Percentiles rank a stretch among this genome's conserved stretches.
These are phyloP conservation scores for Ifrita kowaldi DNA, from an alignment of 2,113 vertebrate genomes.

Conservation along the genomic window DNA sequence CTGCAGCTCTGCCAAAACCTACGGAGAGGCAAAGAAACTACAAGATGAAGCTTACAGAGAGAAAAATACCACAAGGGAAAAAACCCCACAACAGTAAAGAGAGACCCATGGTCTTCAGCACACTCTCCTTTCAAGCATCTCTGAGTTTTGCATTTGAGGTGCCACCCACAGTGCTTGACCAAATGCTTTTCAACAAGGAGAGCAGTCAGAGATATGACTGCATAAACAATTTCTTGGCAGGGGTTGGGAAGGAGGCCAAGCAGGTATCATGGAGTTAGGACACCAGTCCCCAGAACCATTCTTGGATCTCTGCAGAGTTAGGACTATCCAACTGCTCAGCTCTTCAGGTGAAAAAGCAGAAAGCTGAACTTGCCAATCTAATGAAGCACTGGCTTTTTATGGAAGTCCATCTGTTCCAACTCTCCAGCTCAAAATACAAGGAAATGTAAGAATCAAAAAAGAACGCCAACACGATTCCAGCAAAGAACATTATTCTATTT, in stretches of 20 bases:
- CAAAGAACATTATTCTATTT: background rate
- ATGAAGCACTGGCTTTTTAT: background rate
- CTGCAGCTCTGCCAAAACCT: background rate
- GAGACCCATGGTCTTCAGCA: background rate
- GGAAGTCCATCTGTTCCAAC: conserved; percentile 3
- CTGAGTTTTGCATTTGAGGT: background rate
- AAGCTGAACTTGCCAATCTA: background rate
- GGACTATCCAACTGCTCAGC: background rate
- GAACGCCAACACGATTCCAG: background rate
- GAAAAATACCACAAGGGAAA: too few relatives aligned
- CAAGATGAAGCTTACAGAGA: background rate
- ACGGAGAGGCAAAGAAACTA: background rate
- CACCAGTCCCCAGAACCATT: background rate
- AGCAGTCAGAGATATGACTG: background rate
- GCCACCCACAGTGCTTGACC: background rate
- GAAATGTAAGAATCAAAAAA: background rate
- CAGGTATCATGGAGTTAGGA: background rate
- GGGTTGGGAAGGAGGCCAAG: background rate
- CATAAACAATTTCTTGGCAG: background rate
- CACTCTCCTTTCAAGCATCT: background rate
- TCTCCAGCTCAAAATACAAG: background rate
- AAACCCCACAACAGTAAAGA: background rate
- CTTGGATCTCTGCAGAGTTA: background rate
- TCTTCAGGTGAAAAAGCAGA: background rate
- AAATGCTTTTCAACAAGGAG: background rate